These are phyloP conservation scores for Sclerurus mexicanus DNA, from an alignment of 2,113 vertebrate species.

Conservation along the genomic window DNA sequence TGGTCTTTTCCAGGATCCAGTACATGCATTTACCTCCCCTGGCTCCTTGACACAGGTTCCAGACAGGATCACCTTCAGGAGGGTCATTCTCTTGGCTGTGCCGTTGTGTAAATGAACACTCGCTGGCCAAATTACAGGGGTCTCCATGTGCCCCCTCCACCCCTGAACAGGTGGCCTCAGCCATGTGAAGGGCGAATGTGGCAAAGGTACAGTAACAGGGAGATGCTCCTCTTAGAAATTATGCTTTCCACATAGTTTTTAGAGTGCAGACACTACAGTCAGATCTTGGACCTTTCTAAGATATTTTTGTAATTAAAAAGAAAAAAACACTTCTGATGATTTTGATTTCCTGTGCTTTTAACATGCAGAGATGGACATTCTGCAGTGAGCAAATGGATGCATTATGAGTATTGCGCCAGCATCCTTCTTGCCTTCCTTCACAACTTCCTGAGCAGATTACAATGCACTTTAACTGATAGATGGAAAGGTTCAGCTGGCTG, in stretches of 20 bases:
- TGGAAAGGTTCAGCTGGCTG: background rate
- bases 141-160: background rate
- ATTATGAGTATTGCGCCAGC: background rate
- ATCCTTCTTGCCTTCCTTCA: background rate
- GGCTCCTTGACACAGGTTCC: background rate
- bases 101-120: background rate
- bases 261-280: background rate
- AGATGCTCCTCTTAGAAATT: background rate
- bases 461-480: background rate
- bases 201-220: background rate
- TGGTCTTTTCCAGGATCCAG: background rate
- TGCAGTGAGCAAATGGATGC: background rate
- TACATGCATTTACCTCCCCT: fast-evolving
- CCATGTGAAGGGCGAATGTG: background rate
- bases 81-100: background rate
- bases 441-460: background rate
- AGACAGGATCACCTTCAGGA: background rate
- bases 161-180: background rate
- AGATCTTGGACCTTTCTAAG: background rate
- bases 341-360: background rate
- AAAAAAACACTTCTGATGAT: background rate
- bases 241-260: background rate
- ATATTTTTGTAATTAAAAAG: background rate
- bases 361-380: background rate
- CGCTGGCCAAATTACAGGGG: background rate